A percentile compares a stretch with the other conserved stretches of the same genome.
Conservation (phyloP, 2,888 invertebrate genomes). For the Carcina quercana region DNA sequence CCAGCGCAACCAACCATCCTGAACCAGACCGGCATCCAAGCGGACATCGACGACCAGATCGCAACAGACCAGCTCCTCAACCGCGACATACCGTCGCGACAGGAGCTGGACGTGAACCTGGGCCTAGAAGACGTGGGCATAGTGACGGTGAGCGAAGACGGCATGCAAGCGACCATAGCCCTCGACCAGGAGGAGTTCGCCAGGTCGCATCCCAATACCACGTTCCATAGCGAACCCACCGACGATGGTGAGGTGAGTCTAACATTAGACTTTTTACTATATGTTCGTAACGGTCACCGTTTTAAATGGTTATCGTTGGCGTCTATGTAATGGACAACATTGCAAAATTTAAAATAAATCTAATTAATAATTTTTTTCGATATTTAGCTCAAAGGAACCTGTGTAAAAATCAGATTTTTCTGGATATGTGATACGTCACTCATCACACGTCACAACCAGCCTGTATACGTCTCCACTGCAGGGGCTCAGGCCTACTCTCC, state of each 20-base stretch:
- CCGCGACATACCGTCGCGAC: conserved; percentile 21
- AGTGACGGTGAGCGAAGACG: conserved; percentile 58
- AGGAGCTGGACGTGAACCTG: conserved; percentile 40
- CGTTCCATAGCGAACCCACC: conserved; percentile 63
- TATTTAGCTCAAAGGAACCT: no score
- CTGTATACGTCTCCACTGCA: no score
- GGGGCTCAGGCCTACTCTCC: no score
- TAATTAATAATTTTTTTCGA: no score
- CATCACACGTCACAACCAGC: no score
- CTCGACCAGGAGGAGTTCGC: conserved; percentile 68
- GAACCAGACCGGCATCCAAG: conserved; percentile 44
- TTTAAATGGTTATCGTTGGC: no score
- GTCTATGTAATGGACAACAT: no score
- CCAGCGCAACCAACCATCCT: conserved; percentile 49
- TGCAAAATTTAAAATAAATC: no score
- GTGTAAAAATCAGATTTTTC: no score
- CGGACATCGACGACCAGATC: conserved; percentile 62
- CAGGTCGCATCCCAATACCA: conserved; percentile 63
- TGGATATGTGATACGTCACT: no score
- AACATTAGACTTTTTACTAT: background rate
- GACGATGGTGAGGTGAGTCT: conserved; percentile 47
- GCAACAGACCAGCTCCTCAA: conserved; percentile 51
- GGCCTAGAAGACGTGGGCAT: conserved; percentile 58
- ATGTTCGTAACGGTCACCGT: background rate
- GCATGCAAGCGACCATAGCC: conserved; percentile 46